Evolutionary conservation across 2,888 invertebrate species (phyloP), one percentile per base, ranked within the genome.

Genomic region (Campoplex capitator): DNA sequence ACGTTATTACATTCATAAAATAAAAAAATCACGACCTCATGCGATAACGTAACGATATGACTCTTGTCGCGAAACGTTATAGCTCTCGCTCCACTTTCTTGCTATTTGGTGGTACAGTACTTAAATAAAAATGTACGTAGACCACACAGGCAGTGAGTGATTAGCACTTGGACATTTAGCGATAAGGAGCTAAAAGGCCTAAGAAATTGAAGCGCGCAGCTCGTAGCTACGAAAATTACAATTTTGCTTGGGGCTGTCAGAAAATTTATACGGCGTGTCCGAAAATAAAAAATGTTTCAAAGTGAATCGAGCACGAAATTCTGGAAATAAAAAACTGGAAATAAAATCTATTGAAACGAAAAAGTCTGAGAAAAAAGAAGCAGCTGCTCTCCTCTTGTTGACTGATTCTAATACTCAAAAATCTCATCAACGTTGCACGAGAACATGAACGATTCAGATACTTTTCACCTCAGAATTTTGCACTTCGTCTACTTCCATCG

Each of bases 161-260:
- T 86, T 83, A 86, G 86, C 75, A 67, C 65, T 51, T 65, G 45
- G 65, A 48, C 83, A 79, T 79, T 75, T 86, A 86, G 86, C 83
- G 86, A 86, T 86, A 86, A 86, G 83, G n/a, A 23, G 76, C 79
- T 79, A 83, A 86, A 74, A 23, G n/a, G 51, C 42, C 62, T 42
- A 56, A 79, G 79, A 83, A 76, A 70, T 79, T 54, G 62, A 83
- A 78, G 35, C 65, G 28, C 28, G 38, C n/a, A 23, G 51, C 45
- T 56, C 38, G 70, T 58, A 56, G 38, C 68, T 13, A 58, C 35
- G 48, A 71, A 38, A 45, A 23, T 73, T 45, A 54, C 28, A 38
- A 38, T 13, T 71, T 45, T 16, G 58, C n/a, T n/a, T 35, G 32
- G 7, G 16, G 23, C 28, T 28, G 28, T 16, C 48, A 51, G 16